Evolutionary conservation across 2,113 vertebrate genomes (phyloP).

Genomic region (Lichenostomus cassidix): DNA sequence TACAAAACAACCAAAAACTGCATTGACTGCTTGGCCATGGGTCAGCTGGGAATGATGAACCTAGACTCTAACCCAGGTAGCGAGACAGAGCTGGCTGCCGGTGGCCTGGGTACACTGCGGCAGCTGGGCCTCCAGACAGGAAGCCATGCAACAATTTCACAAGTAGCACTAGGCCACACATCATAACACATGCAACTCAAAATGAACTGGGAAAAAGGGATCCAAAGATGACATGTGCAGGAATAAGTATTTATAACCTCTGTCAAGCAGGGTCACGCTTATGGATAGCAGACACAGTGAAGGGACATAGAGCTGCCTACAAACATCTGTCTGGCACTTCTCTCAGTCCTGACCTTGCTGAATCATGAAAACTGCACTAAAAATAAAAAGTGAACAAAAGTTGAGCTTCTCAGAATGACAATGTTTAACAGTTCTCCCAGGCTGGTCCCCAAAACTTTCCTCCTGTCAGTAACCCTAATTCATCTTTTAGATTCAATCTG

Average conservation of each 20-base stretch:
- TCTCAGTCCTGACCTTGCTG: not conserved
- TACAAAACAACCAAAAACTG: not conserved
- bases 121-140: not conserved
- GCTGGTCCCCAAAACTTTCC: not conserved
- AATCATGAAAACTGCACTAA: not conserved
- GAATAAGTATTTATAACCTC: not conserved
- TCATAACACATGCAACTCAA: not conserved
- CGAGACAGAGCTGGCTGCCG: not conserved
- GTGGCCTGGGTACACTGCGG: not conserved
- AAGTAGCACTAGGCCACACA: not conserved
- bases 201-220: not conserved
- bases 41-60: not conserved
- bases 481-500: not conserved
- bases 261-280: not conserved
- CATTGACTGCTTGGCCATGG: not conserved
- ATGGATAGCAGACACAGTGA: not conserved
- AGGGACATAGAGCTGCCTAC: not conserved
- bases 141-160: not conserved
- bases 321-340: not conserved
- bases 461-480: rapidly evolving
- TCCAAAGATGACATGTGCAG: not conserved
- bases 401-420: not conserved
- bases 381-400: not conserved
- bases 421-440: not conserved
- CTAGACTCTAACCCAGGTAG: not conserved